These are phyloP conservation scores for Cacatua alba DNA, from an alignment of 2,113 vertebrate species.

Conservation along the genomic window DNA sequence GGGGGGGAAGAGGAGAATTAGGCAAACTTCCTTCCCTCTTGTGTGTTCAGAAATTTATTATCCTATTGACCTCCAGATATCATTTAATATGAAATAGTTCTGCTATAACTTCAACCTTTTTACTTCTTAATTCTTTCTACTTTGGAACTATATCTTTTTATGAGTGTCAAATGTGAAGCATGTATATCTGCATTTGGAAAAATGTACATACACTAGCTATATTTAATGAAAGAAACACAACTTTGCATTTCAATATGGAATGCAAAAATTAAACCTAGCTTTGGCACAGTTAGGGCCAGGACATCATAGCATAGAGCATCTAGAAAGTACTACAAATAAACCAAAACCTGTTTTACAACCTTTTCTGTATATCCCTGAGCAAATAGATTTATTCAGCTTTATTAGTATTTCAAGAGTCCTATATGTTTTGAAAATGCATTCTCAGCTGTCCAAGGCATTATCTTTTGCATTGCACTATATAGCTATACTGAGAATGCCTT, in stretches of 20 bases:
- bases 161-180: neutral
- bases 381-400: neutral
- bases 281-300: neutral
- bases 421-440: slow-evolving; percentile 4
- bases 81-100: neutral
- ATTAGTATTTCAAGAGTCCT: neutral
- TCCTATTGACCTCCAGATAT: neutral
- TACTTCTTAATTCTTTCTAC: neutral
- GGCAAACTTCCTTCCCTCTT: neutral
- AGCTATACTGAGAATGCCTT: neutral
- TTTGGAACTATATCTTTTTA: neutral
- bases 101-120: neutral
- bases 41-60: neutral
- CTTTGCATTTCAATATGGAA: neutral
- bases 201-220: neutral
- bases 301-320: neutral
- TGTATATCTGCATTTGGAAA: neutral
- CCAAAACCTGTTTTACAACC: neutral
- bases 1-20: neutral
- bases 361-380: neutral
- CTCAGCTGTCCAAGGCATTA: neutral
- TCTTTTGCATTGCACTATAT: neutral
- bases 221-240: neutral
- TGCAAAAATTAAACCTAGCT: neutral
- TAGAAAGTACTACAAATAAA: slow-evolving; percentile 27